Percentiles rank a stretch among this genome's conserved stretches.
These are phyloP conservation scores for Propsilocerus akamusi DNA, from an alignment of 1,140 invertebrate genomes.

Conservation along the genomic window DNA sequence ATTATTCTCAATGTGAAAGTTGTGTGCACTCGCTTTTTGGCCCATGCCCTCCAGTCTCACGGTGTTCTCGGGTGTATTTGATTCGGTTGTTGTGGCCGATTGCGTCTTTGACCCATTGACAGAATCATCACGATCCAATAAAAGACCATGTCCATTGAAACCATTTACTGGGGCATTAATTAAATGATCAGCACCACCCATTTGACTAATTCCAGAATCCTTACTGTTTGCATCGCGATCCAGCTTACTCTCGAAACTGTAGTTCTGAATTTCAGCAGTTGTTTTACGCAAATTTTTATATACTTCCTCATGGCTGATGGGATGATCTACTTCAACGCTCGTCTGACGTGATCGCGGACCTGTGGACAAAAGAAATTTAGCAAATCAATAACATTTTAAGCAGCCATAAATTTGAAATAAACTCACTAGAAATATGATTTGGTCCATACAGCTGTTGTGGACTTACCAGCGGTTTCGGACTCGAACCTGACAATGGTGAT, in stretches of 20 bases:
- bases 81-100: slow-evolving; percentile 24
- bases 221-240: slow-evolving; percentile 67
- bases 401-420: background rate
- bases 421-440: slow-evolving; percentile 18
- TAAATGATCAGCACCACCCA: slow-evolving; percentile 25
- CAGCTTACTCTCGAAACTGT: slow-evolving; percentile 35
- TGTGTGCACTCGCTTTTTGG: background rate
- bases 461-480: slow-evolving; percentile 22
- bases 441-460: slow-evolving; percentile 17
- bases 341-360: slow-evolving; percentile 21
- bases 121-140: slow-evolving; percentile 14
- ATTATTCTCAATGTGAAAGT: slow-evolving; percentile 13
- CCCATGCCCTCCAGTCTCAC: slow-evolving; percentile 17
- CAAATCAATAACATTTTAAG: background rate
- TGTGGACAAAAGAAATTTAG: background rate
- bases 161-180: slow-evolving; percentile 22
- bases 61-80: slow-evolving; percentile 23
- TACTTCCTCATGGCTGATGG: slow-evolving; percentile 69
- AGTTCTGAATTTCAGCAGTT: slow-evolving; percentile 84
- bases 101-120: slow-evolving; percentile 21
- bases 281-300: slow-evolving; percentile 73
- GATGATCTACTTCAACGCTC: slow-evolving; percentile 33
- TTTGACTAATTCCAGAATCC: slow-evolving; percentile 76
- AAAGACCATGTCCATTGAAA: slow-evolving; percentile 31
- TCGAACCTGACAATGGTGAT: slow-evolving; percentile 21